phyloP scores from a whole-genome alignment of 2,797 vertebrate genomes.

The Enteromius radiatus region DNA sequence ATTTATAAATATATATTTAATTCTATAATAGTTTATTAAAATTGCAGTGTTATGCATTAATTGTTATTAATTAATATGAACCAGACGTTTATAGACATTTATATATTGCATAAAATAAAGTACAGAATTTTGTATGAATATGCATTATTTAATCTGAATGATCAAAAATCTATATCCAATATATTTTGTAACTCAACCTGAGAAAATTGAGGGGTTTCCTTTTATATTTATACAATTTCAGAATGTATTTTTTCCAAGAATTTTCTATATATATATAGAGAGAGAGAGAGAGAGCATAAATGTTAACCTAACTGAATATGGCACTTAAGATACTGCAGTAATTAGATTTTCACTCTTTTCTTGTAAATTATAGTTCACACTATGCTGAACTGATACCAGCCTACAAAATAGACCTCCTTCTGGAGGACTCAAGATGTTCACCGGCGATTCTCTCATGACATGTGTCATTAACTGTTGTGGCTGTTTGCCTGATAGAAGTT shows the following conservation, averaged over 20 bases:
- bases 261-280: too few relatives aligned
- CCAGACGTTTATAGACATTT: background rate
- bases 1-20: background rate
- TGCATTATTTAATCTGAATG: background rate
- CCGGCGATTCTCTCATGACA: background rate
- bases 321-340: background rate
- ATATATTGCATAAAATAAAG: background rate
- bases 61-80: background rate
- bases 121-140: background rate
- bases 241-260: background rate
- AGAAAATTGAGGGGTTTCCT: background rate
- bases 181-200: background rate
- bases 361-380: background rate
- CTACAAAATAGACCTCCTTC: background rate
- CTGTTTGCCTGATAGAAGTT: background rate
- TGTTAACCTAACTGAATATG: background rate
- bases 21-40: background rate
- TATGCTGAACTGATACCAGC: background rate
- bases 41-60: background rate
- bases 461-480: slow-evolving; percentile 1
- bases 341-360: background rate
- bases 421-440: background rate
- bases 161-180: background rate
- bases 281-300: too few relatives aligned
- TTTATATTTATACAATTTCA: background rate